A percentile compares a stretch with the other conserved stretches of the same genome.
Conservation (phyloP, 23 tunicate species). For the Corella eumyota region DNA sequence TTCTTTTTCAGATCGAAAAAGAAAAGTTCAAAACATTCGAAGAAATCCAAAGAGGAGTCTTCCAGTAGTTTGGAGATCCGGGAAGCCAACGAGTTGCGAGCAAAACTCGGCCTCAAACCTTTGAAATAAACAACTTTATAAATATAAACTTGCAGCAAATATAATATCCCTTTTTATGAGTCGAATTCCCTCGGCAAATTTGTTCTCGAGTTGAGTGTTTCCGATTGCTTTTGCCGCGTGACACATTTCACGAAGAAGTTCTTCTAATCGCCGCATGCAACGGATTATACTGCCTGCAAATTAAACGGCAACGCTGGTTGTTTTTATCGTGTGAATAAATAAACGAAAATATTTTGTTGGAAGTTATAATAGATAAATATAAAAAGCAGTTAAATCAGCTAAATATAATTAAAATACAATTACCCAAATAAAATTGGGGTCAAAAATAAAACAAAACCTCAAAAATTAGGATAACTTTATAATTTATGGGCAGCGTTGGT, state of each 20-base stretch:
- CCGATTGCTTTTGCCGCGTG: constrained; percentile 97
- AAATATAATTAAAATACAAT: too few relatives aligned
- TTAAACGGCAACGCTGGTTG: not conserved
- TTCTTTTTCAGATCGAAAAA: constrained; percentile 37
- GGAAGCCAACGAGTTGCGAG: constrained; percentile 79
- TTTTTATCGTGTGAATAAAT: not conserved
- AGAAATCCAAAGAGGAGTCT: constrained; percentile 15
- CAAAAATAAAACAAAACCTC: too few relatives aligned
- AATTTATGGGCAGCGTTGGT: too few relatives aligned
- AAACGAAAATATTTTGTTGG: not conserved
- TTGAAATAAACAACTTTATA: constrained; percentile 54
- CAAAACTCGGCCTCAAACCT: constrained; percentile 82
- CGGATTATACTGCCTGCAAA: constrained; percentile 78
- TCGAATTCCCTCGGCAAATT: constrained; percentile 78
- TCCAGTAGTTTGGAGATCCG: constrained; percentile 49
- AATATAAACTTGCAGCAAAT: constrained; percentile 87
- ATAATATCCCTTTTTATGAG: constrained; percentile 82
- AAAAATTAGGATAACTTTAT: too few relatives aligned
- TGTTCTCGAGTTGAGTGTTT: constrained; percentile 76
- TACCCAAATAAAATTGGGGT: too few relatives aligned
- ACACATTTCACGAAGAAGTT: constrained; percentile 90
- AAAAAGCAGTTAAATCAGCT: too few relatives aligned
- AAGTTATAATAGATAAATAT: too few relatives aligned
- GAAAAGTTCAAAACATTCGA: constrained; percentile 34
- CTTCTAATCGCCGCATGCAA: constrained; percentile 84